phyloP scores from a whole-genome alignment of 2,113 vertebrate species.

The Mungos mungo region DNA sequence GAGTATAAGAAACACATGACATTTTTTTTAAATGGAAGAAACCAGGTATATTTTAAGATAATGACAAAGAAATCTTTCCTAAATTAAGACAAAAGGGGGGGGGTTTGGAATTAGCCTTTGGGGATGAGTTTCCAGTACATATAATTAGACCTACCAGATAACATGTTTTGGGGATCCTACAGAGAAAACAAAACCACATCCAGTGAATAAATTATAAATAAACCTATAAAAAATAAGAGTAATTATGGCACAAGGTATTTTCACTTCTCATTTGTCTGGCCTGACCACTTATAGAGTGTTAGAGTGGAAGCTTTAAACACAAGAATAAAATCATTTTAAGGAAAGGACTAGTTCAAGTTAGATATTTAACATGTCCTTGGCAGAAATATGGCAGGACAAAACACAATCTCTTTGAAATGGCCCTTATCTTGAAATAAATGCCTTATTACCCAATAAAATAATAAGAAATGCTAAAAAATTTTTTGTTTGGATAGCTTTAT shows the following conservation, averaged over 20 bases:
- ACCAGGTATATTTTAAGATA: constrained; percentile 1
- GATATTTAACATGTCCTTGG: background rate
- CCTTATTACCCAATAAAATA: background rate
- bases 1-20: background rate
- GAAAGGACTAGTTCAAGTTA: constrained; percentile 26
- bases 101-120: background rate
- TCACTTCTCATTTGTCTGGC: constrained; percentile 46
- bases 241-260: constrained; percentile 29
- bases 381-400: background rate
- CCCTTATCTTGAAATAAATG: constrained; percentile 4
- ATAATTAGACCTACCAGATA: background rate
- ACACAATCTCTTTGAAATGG: background rate
- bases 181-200: constrained; percentile 21
- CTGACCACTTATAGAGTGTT: constrained; percentile 7
- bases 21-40: constrained; percentile 15
- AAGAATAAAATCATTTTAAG: constrained; percentile 7
- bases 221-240: constrained; percentile 34
- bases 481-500: background rate
- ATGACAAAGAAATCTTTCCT: background rate
- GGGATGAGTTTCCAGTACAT: background rate
- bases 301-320: constrained; percentile 41
- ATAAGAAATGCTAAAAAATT: background rate
- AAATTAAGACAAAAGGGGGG: background rate
- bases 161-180: background rate
- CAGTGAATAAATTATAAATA: constrained; percentile 45